These are phyloP conservation scores for Holothuria scabra DNA, from an alignment of 53 echinoderm and acorn worm genomes.

Conservation along the genomic window DNA sequence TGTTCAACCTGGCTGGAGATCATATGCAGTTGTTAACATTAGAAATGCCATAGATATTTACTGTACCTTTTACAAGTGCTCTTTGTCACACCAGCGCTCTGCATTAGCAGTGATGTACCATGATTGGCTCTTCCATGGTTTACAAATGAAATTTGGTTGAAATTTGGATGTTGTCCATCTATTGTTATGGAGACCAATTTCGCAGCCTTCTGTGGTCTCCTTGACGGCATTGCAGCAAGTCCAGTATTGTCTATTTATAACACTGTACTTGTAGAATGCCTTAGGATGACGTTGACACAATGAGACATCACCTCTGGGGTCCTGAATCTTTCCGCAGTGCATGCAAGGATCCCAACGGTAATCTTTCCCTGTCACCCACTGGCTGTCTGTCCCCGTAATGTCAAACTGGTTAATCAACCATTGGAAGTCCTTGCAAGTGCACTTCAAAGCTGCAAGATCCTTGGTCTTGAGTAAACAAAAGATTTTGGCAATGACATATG, in stretches of 20 bases:
- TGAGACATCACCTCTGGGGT: constrained; percentile 90
- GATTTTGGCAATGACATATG: constrained; percentile 81
- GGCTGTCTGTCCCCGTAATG: constrained; percentile 72
- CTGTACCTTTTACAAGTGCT: neutral
- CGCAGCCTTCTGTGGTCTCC: constrained; percentile 77
- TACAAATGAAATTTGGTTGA: constrained; percentile 47
- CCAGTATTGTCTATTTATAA: constrained; percentile 84
- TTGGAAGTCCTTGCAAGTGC: constrained; percentile 86
- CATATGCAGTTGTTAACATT: neutral
- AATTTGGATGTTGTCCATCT: constrained; percentile 80
- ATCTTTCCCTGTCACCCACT: constrained; percentile 64
- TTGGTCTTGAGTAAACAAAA: constrained; percentile 69
- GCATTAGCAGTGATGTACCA: constrained; percentile 42
- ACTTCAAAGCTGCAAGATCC: constrained; percentile 85
- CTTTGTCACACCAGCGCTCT: constrained; percentile 37
- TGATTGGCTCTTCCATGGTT: constrained; percentile 56
- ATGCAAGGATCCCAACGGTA: constrained; percentile 93
- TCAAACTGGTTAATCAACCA: constrained; percentile 89
- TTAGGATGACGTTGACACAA: constrained; percentile 96
- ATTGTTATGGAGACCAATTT: constrained; percentile 86
- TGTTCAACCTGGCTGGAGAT: too few relatives aligned
- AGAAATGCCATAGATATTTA: neutral
- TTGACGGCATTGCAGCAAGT: constrained; percentile 80
- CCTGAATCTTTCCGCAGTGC: constrained; percentile 96
- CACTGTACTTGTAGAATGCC: constrained; percentile 86